These are phyloP conservation scores for Callipepla squamata DNA, from an alignment of 2,113 vertebrate genomes.

Conservation along the genomic window DNA sequence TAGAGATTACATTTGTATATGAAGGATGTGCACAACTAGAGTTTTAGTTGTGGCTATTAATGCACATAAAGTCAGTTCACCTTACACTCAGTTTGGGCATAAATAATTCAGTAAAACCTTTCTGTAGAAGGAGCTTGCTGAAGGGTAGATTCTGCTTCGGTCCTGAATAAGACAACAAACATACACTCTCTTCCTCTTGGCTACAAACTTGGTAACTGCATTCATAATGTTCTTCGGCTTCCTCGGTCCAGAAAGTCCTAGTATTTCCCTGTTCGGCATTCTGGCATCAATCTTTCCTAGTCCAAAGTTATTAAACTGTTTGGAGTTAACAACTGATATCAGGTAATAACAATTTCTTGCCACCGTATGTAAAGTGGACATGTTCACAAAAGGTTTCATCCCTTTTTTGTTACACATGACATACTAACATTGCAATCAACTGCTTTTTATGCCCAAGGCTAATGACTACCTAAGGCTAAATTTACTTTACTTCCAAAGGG, in stretches of 20 bases:
- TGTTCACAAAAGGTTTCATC: background rate
- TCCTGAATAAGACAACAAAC: background rate
- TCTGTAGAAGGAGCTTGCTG: background rate
- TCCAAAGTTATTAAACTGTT: background rate
- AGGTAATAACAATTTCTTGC: background rate
- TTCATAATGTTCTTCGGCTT: background rate
- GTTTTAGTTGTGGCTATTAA: background rate
- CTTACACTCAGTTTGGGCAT: background rate
- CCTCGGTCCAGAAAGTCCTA: background rate
- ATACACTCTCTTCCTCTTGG: background rate
- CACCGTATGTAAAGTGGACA: background rate
- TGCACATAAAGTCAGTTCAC: background rate
- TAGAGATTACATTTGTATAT: background rate
- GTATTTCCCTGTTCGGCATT: background rate
- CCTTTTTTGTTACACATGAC: background rate
- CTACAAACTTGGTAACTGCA: background rate
- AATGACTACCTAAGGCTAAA: background rate
- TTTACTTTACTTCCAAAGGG: background rate
- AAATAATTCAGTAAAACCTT: background rate
- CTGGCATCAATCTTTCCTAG: background rate
- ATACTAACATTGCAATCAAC: background rate
- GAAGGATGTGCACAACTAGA: background rate
- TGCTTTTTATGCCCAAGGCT: background rate
- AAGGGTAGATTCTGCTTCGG: background rate
- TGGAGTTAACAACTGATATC: background rate